Conservation (phyloP, 2,888 invertebrate genomes). For the Hirtodrosophila cameraria region DNA sequence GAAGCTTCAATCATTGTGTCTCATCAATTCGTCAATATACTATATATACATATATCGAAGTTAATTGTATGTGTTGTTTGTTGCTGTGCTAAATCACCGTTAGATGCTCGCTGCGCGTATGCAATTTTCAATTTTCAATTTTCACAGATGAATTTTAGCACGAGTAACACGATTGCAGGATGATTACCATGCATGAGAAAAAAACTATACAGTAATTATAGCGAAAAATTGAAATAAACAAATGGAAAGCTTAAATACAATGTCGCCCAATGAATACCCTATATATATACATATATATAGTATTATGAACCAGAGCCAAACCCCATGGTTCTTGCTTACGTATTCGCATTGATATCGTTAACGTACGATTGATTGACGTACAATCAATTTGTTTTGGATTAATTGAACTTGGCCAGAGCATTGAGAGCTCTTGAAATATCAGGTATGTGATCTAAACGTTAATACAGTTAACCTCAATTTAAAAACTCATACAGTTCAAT, state of each 20-base stretch:
- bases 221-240: slow-evolving; percentile 9
- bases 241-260: slow-evolving; percentile 15
- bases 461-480: slow-evolving; percentile 67
- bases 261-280: slow-evolving; percentile 31
- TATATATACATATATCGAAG: too few species aligned
- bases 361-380: slow-evolving; percentile 50
- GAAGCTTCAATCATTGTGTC: slow-evolving; percentile 32
- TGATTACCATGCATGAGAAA: slow-evolving; percentile 64
- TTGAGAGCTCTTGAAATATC: slow-evolving; percentile 56
- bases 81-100: slow-evolving; percentile 17
- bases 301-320: background rate
- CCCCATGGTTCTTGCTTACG: slow-evolving; percentile 46
- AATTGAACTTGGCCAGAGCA: slow-evolving; percentile 49
- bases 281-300: background rate
- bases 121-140: too few species aligned
- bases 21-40: background rate
- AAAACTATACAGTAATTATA: slow-evolving; percentile 38
- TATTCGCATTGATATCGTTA: slow-evolving; percentile 22
- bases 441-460: slow-evolving; percentile 39
- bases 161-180: slow-evolving; percentile 35
- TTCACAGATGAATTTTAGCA: slow-evolving; percentile 49
- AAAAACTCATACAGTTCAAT: slow-evolving; percentile 51
- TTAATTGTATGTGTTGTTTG: background rate
- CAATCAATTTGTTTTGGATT: slow-evolving; percentile 43
- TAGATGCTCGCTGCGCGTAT: slow-evolving; percentile 9